Evolutionary conservation across 2,113 vertebrate genomes (phyloP), one percentile per base, ranked within the genome.

Genomic region (Chlamydotis undulata): DNA sequence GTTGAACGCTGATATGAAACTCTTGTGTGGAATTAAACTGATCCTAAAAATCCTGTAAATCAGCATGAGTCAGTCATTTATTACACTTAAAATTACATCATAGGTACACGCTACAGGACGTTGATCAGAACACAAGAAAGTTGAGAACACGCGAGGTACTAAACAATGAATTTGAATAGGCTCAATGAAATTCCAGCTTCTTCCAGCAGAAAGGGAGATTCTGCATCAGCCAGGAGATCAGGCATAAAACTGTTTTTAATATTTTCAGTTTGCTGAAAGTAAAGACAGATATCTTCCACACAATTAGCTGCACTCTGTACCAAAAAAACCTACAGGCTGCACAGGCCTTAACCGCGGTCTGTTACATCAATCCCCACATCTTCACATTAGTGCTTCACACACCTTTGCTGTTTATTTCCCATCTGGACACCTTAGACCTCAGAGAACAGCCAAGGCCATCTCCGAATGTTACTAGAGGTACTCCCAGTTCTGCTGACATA

Each of bases 51-150:
- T n/a, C 35, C 9, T 21, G 5, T 47, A 77, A 67, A 47, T 56
- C 41, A 69, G 19, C 31, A 60, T 53, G 65, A 47, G 28, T 50
- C 31, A 45, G 25, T 56, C 39, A 89, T 19, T 74, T 56, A 82
- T 49, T 81, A 70, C n/a, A 45, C 39, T 43, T 50, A 21, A 28
- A 89, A 69, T 67, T 52, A 22, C 16, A 14, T 19, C 76, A 35
- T 1, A 80, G 26, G 23, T 8, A 33, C 2, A 31, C 2, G 2
- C 5, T 13, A 2, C 2, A 83, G 33, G 74, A 59, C 18, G 4
- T 39, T 70, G 14, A 60, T 53, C 63, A 65, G 41, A 83, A 39
- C 25, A 76, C 15, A 49, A 45, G 35, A 53, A 61, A 37, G 41
- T 45, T 39, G 53, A 26, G 39, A 88, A 67, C 14, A 14, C 8